Evolutionary conservation across 2,888 invertebrate species (phyloP), one percentile per base, ranked within the genome.

Genomic region (Stenurella melanura): DNA sequence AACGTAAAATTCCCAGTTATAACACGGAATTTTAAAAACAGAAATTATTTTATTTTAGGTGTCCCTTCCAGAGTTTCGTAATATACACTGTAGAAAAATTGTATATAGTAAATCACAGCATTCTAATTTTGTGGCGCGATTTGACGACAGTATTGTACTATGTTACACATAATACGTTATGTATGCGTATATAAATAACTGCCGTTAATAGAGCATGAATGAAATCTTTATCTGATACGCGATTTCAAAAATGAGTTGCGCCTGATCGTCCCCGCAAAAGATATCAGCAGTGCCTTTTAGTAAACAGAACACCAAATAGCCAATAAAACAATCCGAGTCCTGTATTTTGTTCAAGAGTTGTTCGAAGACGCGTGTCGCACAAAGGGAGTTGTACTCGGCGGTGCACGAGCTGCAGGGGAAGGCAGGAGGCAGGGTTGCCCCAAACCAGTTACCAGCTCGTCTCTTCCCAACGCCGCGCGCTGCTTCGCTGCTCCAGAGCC

Each of bases 361-460:
- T 21, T 58, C 19, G 64, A 64, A 34, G 66, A 67, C 66, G 66
- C 66, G 66, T 67, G 66, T 50, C 66, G 66, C 26, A 67, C 66
- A 67, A 67, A 67, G 66, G 50, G 66, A 42, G 66, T 15, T 26
- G 66, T 67, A 17, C 42, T 21, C 66, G 42, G 50, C 66, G 18
- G 21, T 12, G 21, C 58, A 21, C 50, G 54, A 15, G 66, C n/a
- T 30, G 30, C 26, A 30, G 42, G 66, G 50, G 66, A 10, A 15
- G 12, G 66, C 38, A 50, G 21, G 50, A 19, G 17, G 21, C 21
- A 54, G 64, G 64, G 64, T 64, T 19, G 64, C 64, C 64, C 38
- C 34, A 64, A 64, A 64, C 64, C 64, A 64, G 64, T 64, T 38
- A 38, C 30, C 64, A 34, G 64, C 38, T 15, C 15, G 19, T 30